These are phyloP conservation scores for Neoarius graeffei DNA, from an alignment of 2,113 vertebrate species.

Conservation along the genomic window DNA sequence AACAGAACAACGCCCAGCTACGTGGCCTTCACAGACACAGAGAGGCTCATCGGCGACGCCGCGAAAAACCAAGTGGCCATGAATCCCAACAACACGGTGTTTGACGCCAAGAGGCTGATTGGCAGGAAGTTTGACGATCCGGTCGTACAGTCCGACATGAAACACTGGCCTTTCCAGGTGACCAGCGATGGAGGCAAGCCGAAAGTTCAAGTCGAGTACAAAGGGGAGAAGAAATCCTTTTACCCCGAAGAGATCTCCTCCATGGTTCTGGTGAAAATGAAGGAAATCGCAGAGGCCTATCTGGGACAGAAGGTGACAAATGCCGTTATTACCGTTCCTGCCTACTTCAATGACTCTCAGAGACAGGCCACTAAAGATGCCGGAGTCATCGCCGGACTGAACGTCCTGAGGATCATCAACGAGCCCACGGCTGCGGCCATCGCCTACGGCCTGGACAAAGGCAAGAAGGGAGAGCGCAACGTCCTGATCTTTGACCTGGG, in stretches of 20 bases:
- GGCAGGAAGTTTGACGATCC: conserved; percentile 72
- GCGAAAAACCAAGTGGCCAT: conserved; percentile 87
- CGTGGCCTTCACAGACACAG: conserved; percentile 86
- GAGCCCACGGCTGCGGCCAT: conserved; percentile 90
- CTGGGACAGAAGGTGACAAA: conserved; percentile 77
- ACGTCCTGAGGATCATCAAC: conserved; percentile 85
- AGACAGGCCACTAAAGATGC: conserved; percentile 89
- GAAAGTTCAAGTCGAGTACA: conserved; percentile 66
- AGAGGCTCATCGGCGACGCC: conserved; percentile 83
- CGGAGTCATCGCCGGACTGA: conserved; percentile 85
- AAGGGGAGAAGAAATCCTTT: conserved; percentile 65
- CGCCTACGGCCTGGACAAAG: conserved; percentile 89
- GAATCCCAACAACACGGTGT: conserved; percentile 84
- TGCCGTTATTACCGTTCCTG: conserved; percentile 86
- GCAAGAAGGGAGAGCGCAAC: conserved; percentile 78
- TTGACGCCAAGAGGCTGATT: conserved; percentile 84
- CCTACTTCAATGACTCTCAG: conserved; percentile 87
- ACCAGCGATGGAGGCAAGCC: conserved; percentile 63
- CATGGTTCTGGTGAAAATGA: conserved; percentile 60
- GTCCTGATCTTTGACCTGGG: conserved; percentile 83
- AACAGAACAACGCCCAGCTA: conserved; percentile 86
- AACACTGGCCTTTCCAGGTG: conserved; percentile 70
- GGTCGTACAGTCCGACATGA: conserved; percentile 68
- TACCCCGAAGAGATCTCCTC: conserved; percentile 68
- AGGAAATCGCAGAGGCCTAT: conserved; percentile 53